Conservation (phyloP, 1,140 invertebrate species). For the Brachionus manjavacas region DNA sequence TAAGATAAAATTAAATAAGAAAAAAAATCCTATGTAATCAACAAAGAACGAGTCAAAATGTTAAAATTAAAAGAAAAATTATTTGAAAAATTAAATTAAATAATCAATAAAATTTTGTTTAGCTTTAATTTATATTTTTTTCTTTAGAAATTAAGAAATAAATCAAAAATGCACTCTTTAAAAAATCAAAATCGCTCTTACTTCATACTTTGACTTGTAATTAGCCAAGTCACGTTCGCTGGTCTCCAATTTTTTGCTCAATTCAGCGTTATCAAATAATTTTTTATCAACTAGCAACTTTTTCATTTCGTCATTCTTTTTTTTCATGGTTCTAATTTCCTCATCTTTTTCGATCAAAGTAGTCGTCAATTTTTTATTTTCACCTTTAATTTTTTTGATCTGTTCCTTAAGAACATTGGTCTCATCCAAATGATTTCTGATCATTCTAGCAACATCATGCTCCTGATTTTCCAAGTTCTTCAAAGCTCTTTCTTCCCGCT, state of each 20-base stretch:
- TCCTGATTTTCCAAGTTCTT: constrained; percentile 30
- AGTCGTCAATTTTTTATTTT: constrained; percentile 12
- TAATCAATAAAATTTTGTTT: too few species aligned
- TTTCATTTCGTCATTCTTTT: constrained; percentile 33
- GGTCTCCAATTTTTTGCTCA: constrained; percentile 10
- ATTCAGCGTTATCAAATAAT: constrained; percentile 35
- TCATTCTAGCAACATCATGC: constrained; percentile 1
- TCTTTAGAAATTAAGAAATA: too few species aligned
- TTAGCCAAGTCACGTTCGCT: neutral
- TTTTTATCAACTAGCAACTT: constrained; percentile 26
- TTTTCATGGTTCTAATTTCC: constrained; percentile 5
- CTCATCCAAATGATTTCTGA: constrained; percentile 28
- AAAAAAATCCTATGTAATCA: too few species aligned
- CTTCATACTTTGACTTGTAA: neutral
- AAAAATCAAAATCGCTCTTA: too few species aligned
- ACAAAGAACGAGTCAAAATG: too few species aligned
- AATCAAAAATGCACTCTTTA: too few species aligned
- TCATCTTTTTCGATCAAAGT: constrained; percentile 19
- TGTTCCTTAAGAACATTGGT: neutral
- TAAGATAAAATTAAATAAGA: too few species aligned
- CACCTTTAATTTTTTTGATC: constrained; percentile 2
- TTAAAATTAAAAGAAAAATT: too few species aligned
- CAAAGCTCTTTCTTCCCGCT: constrained; percentile 20
- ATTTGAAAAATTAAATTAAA: too few species aligned
- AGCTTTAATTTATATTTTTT: too few species aligned